A percentile compares a stretch with the other conserved stretches of the same genome.
These are phyloP conservation scores for Rapana venosa DNA, from an alignment of 2,888 invertebrate species.

Conservation along the genomic window DNA sequence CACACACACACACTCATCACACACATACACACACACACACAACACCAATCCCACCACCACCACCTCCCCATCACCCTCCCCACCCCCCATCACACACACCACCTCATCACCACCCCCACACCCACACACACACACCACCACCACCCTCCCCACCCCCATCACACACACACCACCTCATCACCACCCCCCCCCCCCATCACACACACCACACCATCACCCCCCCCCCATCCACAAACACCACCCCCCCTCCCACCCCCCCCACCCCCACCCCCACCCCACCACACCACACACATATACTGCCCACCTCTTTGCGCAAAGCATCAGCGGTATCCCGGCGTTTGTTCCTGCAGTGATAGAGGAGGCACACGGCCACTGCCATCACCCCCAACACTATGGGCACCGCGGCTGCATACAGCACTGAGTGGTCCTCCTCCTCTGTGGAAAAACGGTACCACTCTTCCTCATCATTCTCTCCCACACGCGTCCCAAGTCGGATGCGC, in stretches of 20 bases:
- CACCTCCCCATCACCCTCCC: not conserved
- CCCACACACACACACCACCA: not conserved
- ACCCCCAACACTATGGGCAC: slow-evolving; percentile 42
- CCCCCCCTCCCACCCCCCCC: too few species aligned
- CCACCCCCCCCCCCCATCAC: not conserved
- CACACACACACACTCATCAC: not conserved
- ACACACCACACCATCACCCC: not conserved
- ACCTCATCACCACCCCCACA: not conserved
- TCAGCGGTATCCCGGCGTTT: not conserved
- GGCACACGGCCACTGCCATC: slow-evolving; percentile 34
- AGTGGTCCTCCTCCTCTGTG: slow-evolving; percentile 19
- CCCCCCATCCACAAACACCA: too few species aligned
- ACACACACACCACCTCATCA: not conserved
- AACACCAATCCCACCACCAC: not conserved
- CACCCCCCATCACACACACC: too few species aligned
- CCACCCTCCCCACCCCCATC: not conserved
- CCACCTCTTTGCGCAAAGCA: slow-evolving; percentile 39
- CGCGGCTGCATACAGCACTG: slow-evolving; percentile 43
- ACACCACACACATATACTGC: not conserved
- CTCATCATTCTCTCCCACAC: too few species aligned
- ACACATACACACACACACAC: slow-evolving; percentile 9
- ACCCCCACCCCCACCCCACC: too few species aligned
- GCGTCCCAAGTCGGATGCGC: too few species aligned
- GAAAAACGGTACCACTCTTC: not conserved
- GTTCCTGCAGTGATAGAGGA: slow-evolving; percentile 39